Conservation (phyloP, 2,888 invertebrate species). For the Athalia circularis region DNA sequence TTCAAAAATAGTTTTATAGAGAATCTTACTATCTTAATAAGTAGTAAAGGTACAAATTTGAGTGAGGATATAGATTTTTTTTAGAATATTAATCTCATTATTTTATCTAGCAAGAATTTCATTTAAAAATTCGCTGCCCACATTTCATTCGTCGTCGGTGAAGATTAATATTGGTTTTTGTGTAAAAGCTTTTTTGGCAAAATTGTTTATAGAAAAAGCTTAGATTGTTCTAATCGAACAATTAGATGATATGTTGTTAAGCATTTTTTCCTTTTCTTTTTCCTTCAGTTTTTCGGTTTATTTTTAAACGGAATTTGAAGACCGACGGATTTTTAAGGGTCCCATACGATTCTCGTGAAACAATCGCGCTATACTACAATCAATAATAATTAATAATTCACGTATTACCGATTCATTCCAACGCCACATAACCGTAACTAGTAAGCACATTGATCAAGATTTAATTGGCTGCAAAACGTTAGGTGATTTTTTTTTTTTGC, state of each 20-base stretch:
- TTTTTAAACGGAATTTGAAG: not conserved
- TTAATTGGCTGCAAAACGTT: constrained; percentile 18
- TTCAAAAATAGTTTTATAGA: not conserved
- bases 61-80: too few species aligned
- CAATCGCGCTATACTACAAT: not conserved
- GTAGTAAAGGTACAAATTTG: not conserved
- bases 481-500: not conserved
- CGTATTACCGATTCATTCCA: constrained; percentile 8
- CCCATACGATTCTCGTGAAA: not conserved
- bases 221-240: not conserved
- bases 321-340: not conserved
- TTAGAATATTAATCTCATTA: not conserved
- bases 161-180: not conserved
- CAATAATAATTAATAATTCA: constrained; percentile 15
- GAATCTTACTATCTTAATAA: not conserved
- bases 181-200: not conserved
- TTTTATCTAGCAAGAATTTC: not conserved
- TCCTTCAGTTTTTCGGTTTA: too few species aligned
- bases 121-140: too few species aligned
- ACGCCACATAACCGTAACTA: not conserved
- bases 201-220: not conserved
- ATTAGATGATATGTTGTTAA: not conserved
- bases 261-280: not conserved
- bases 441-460: constrained; percentile 36
- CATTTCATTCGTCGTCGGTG: not conserved